Percentiles rank a stretch among this genome's conserved stretches.
phyloP scores from a whole-genome alignment of 2,113 vertebrate species.

The Callocephalon fimbriatum region DNA sequence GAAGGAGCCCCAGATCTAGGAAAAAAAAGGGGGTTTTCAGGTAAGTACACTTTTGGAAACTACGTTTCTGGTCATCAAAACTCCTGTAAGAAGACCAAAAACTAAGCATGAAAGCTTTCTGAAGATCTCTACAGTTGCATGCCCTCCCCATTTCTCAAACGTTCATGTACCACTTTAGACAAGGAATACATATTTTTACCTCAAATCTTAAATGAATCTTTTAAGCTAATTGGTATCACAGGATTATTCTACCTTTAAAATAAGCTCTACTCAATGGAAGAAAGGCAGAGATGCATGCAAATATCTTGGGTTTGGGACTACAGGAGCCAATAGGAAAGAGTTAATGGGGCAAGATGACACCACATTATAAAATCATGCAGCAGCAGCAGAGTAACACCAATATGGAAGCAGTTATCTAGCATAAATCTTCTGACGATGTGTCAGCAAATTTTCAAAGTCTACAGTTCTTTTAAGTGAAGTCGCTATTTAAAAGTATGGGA shows the following conservation, averaged over 20 bases:
- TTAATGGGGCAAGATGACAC: neutral
- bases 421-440: neutral
- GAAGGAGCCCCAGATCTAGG: conserved; percentile 84
- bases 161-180: neutral
- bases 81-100: neutral
- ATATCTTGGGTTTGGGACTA: neutral
- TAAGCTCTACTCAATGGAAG: neutral
- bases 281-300: neutral
- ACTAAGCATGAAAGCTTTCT: neutral
- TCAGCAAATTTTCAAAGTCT: neutral
- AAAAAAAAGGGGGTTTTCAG: neutral
- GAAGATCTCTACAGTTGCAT: neutral
- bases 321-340: neutral
- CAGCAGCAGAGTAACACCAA: neutral
- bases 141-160: neutral
- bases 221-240: neutral
- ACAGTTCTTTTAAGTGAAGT: neutral
- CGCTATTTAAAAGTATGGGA: neutral
- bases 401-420: neutral
- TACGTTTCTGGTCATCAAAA: neutral
- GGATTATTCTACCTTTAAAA: neutral
- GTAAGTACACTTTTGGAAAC: neutral
- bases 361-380: neutral
- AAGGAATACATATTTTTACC: neutral
- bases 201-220: neutral